These are phyloP conservation scores for Siniperca obscura DNA, from an alignment of 2,797 vertebrate genomes.

Conservation along the genomic window DNA sequence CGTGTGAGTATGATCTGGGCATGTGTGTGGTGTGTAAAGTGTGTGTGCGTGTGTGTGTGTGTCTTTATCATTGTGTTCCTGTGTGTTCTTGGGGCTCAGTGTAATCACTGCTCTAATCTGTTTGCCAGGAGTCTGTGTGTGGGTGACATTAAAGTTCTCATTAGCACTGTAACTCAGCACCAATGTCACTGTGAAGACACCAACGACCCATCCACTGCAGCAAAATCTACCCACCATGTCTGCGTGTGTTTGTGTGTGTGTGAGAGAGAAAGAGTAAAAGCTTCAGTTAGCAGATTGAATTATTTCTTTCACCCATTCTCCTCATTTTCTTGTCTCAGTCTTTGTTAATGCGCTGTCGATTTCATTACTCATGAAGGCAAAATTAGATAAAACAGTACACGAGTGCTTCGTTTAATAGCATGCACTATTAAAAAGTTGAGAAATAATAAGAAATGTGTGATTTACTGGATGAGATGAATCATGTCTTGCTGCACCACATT, in stretches of 20 bases:
- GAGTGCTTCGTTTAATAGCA: constrained; percentile 34
- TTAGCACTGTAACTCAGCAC: constrained; percentile 82
- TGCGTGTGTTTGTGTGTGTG: not conserved
- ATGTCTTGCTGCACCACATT: constrained; percentile 30
- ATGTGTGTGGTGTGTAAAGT: constrained; percentile 25
- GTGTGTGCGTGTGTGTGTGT: constrained; percentile 30
- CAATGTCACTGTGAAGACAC: constrained; percentile 81
- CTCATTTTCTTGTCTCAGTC: constrained; percentile 39
- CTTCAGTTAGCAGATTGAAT: constrained; percentile 43
- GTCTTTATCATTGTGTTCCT: constrained; percentile 50
- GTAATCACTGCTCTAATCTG: constrained; percentile 81
- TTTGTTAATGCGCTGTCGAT: constrained; percentile 28
- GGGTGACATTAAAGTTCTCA: constrained; percentile 85
- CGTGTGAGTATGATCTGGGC: constrained; percentile 35
- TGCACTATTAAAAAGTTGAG: constrained; percentile 43
- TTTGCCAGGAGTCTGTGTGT: constrained; percentile 80
- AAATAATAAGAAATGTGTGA: constrained; percentile 35
- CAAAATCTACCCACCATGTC: constrained; percentile 61
- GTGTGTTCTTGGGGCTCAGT: constrained; percentile 68
- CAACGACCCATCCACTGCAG: constrained; percentile 71
- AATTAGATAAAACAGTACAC: constrained; percentile 43
- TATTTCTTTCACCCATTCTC: constrained; percentile 45
- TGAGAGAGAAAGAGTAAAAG: constrained; percentile 38
- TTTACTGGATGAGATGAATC: constrained; percentile 43
- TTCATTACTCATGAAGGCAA: constrained; percentile 45